Evolutionary conservation across 2,797 vertebrate species (phyloP), one percentile per base, ranked within the genome.

Genomic region (Bradypus variegatus): DNA sequence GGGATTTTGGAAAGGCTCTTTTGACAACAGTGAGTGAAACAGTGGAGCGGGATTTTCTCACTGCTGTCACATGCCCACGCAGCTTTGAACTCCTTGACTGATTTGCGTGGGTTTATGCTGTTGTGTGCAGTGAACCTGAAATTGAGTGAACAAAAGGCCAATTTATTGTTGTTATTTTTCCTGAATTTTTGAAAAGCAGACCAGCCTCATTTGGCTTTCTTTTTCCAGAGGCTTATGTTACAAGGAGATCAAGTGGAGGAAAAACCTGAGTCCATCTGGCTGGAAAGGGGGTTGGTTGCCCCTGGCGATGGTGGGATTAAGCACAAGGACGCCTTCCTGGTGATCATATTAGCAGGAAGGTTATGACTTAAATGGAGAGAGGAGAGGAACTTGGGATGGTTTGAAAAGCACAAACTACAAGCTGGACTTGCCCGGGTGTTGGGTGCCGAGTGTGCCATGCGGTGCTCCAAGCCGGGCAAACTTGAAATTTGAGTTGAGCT

Each of bases 91-190:
- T 53, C 16, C 64, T 91, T 10, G 21, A 53, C 77, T 3, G 14
- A 85, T 91, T 91, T 58, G 64, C 67, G 64, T 31, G 88, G 69
- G 48, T 60, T 94, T 95, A 83, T 88, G 89, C 84, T 94, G 92
- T 21, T 90, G 88, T 7, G 83, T 86, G 76, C 95, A 88, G 29
- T 84, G 94, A 95, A 83, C 85, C 92, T 89, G 91, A 95, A 95
- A 89, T 86, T 2, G 1, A 29, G 53, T 64, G 76, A 94, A 91
- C 83, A 86, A 93, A 92, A 84, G 77, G 60, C 62, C 55, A 90
- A 3, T 13, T 65, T 77, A 31, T 18, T 80, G 75, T 60, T 58
- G 58, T 19, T 58, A 69, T 72, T 33, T 12, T 2, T 4, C 41
- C 41, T 72, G 41, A 33, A 76, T 65, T 72, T 48, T 29, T 83